A percentile compares a stretch with the other conserved stretches of the same genome.
Conservation (phyloP, 1,140 invertebrate genomes). For the Lasaia peninsularis region DNA sequence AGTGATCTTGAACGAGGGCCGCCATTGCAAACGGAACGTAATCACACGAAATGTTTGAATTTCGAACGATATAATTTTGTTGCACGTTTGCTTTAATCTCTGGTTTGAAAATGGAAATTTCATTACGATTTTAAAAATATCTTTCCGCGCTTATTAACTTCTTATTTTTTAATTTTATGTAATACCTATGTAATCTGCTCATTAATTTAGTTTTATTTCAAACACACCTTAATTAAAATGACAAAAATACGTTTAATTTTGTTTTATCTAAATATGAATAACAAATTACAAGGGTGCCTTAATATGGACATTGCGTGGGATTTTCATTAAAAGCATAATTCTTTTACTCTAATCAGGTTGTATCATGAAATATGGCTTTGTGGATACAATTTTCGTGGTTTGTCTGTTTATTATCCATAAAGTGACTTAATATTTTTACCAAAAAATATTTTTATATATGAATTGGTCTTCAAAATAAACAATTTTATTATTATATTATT, state of each 20-base stretch:
- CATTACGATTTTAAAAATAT: background rate
- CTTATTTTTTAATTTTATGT: too few species aligned
- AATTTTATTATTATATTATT: too few species aligned
- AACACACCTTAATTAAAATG: slow-evolving; percentile 1
- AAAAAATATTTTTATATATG: too few species aligned
- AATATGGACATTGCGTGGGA: background rate
- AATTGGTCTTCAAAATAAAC: too few species aligned
- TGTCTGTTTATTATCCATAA: background rate
- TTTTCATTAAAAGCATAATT: slow-evolving; percentile 6
- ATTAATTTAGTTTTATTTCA: background rate
- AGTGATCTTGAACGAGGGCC: slow-evolving; percentile 45
- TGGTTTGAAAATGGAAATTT: slow-evolving; percentile 7
- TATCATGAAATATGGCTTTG: background rate
- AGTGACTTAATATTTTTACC: too few species aligned
- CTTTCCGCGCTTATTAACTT: background rate
- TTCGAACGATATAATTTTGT: slow-evolving; percentile 16
- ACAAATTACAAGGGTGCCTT: slow-evolving; percentile 1
- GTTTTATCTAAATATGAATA: background rate
- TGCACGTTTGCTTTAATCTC: slow-evolving; percentile 9
- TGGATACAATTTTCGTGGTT: background rate
- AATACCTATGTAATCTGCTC: too few species aligned
- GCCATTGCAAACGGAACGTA: slow-evolving; percentile 15
- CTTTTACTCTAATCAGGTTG: background rate
- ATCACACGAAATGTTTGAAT: slow-evolving; percentile 16
- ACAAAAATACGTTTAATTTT: background rate